A percentile compares a stretch with the other conserved stretches of the same genome.
Conservation (phyloP, 2,888 invertebrate genomes). For the Limnephilus auricula region DNA sequence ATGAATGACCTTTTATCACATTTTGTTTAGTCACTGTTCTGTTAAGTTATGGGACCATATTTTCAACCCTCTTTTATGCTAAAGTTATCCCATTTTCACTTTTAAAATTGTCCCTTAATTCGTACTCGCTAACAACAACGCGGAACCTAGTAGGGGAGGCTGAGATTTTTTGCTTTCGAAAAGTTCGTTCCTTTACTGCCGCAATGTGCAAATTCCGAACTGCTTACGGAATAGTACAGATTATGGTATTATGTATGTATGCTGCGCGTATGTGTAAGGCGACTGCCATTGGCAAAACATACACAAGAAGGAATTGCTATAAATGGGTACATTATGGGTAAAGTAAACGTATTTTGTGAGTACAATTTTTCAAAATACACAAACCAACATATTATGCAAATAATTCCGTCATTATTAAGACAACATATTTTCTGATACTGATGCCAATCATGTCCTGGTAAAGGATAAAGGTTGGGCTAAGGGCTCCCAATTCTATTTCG, state of each 20-base stretch:
- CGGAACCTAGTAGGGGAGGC: not conserved
- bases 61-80: not conserved
- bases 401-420: too few species aligned
- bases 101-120: not conserved
- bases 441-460: too few species aligned
- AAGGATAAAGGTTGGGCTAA: too few species aligned
- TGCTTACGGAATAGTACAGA: not conserved
- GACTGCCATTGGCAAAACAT: not conserved
- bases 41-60: too few species aligned
- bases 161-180: not conserved
- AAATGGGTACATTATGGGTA: not conserved
- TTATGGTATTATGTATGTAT: not conserved
- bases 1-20: too few species aligned
- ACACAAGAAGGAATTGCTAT: not conserved
- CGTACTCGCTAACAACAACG: not conserved
- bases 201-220: constrained; percentile 5
- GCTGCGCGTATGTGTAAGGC: not conserved
- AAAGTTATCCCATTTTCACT: not conserved
- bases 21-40: too few species aligned
- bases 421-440: too few species aligned
- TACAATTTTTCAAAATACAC: too few species aligned
- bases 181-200: not conserved
- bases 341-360: too few species aligned
- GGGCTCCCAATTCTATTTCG: too few species aligned
- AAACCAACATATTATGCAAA: too few species aligned